Base-by-base conservation (phyloP, 2,113 vertebrate species). In the Bungarus multicinctus region DNA sequence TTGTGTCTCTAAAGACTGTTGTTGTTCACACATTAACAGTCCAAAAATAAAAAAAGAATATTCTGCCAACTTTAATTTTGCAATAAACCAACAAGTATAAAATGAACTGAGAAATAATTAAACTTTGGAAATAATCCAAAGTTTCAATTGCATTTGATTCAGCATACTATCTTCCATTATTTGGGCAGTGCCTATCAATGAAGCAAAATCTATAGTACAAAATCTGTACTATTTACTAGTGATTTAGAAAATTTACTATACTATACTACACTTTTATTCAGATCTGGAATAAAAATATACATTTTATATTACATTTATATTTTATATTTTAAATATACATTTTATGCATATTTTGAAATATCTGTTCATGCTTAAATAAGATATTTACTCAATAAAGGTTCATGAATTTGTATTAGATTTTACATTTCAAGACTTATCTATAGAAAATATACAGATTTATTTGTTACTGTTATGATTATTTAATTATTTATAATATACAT, bases 91-190 rank as follows among this genome's bases (percentile, higher is more conserved):
- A 23, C 88, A 55, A 91, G 88, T n/a, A 25, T 91, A 53, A 89
- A 10, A 88, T 57, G 22, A 27, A 3, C 45, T 92, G 85, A 93
- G 91, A 74, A 95, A 57, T 91, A 81, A 87, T 92, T 91, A 60
- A 58, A 91, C 86, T 86, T 57, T 81, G 57, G 58, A 89, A 27
- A 16, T 86, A 55, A 74, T 92, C 85, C 93, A 55, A 43, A 57
- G 27, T 91, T 86, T 27, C 52, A 88, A n/a, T 88, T 90, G 47
- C 47, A 88, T 90, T 58, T n/a, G 89, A 89, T 81, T 94, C 85
- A 57, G 27, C 57, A 60, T 0, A 0, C 23, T 88, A 25, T 30
- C 87, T 93, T 93, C 93, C 64, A 89, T 14, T 92, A 47, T 39
- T 93, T 54, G 88, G 85, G 39, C 39, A 88, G 27, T 55, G 27